Conservation (phyloP, 2,113 vertebrate species). For the Myrmophylax atrothorax region DNA sequence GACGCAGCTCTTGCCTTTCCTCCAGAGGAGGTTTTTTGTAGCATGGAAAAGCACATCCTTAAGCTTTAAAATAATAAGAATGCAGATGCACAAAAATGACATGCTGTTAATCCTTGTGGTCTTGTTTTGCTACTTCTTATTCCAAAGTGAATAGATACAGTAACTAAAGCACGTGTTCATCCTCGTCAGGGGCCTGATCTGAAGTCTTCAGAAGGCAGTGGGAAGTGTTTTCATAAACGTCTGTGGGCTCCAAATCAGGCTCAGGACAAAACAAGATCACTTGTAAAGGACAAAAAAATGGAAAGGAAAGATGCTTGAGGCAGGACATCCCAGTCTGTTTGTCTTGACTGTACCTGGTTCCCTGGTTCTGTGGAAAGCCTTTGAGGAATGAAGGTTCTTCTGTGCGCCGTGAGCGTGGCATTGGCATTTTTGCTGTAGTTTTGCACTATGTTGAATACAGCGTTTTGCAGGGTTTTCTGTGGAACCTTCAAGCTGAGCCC, state of each 20-base stretch:
- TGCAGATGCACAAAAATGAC: conserved; percentile 25
- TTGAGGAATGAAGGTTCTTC: background rate
- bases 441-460: conserved; percentile 68
- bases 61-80: conserved; percentile 57
- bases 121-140: background rate
- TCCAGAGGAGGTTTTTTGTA: conserved; percentile 51
- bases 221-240: background rate
- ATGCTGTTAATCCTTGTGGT: conserved; percentile 20
- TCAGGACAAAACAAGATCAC: background rate
- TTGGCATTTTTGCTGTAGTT: conserved; percentile 23
- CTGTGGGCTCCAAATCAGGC: background rate
- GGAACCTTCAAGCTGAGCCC: conserved; percentile 10
- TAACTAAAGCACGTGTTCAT: conserved; percentile 1
- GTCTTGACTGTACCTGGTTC: conserved; percentile 6
- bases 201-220: background rate
- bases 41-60: conserved; percentile 59
- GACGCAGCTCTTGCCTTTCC: conserved; percentile 20
- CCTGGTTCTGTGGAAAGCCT: conserved; percentile 14
- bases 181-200: background rate
- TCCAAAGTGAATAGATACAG: conserved; percentile 39
- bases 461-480: conserved; percentile 7
- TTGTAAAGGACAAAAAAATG: background rate
- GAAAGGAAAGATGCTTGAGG: background rate
- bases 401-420: background rate
- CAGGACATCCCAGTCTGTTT: background rate